Conservation (phyloP, 2,797 vertebrate species). For the Acanthurus leucopareius region DNA sequence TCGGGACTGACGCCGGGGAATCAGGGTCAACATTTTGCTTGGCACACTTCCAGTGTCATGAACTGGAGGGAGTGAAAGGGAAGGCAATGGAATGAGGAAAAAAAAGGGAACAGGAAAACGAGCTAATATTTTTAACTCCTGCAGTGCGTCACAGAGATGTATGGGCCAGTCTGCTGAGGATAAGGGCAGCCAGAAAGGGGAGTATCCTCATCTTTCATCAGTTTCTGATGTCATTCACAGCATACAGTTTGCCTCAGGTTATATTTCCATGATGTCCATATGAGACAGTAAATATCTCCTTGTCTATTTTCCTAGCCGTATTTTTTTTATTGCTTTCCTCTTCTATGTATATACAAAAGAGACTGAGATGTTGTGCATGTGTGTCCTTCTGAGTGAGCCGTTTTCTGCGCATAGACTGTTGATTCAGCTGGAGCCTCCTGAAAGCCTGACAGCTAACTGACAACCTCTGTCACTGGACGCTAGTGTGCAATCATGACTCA, state of each 20-base stretch:
- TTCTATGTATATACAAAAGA: constrained; percentile 8
- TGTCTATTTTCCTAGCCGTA: constrained; percentile 40
- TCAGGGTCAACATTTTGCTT: constrained; percentile 81
- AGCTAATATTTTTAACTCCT: constrained; percentile 79
- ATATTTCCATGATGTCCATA: constrained; percentile 43
- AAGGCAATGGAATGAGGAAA: constrained; percentile 63
- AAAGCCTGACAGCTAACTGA: constrained; percentile 82
- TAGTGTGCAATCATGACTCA: constrained; percentile 83
- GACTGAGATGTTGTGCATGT: constrained; percentile 19
- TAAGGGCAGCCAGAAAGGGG: constrained; percentile 40
- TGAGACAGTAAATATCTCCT: constrained; percentile 52
- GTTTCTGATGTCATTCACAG: constrained; percentile 51
- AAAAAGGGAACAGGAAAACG: constrained; percentile 63
- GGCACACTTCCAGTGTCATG: constrained; percentile 77
- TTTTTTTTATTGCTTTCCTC: constrained; percentile 30
- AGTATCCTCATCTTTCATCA: constrained; percentile 33
- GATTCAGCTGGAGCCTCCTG: constrained; percentile 84
- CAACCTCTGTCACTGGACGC: constrained; percentile 78
- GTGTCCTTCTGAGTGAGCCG: constrained; percentile 23
- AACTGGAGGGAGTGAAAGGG: constrained; percentile 70
- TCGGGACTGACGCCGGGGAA: constrained; percentile 65
- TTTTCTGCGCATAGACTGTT: constrained; percentile 73
- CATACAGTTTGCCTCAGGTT: constrained; percentile 25
- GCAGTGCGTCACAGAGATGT: constrained; percentile 69
- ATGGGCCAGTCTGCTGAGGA: constrained; percentile 55